phyloP scores from a whole-genome alignment of 2,797 vertebrate genomes.

The Schizothorax lantsangensis region DNA sequence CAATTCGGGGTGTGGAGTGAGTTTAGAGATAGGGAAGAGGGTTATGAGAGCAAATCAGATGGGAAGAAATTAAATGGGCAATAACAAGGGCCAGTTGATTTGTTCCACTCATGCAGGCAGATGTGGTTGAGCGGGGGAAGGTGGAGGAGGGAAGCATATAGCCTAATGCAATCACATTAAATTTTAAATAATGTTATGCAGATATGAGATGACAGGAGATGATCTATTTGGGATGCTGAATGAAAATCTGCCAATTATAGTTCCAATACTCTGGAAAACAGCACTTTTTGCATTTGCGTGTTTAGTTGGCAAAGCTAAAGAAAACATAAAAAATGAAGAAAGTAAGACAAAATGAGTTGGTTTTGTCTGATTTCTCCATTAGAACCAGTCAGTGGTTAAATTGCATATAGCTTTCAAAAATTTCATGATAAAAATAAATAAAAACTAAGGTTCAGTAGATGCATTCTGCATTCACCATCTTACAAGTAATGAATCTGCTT shows the following conservation, averaged over 20 bases:
- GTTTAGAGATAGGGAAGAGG: conserved; percentile 6
- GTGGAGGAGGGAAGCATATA: conserved; percentile 71
- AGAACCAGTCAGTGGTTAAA: conserved; percentile 2
- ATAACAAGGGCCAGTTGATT: conserved; percentile 30
- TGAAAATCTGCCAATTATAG: conserved; percentile 78
- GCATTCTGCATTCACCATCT: neutral
- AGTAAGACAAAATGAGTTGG: neutral
- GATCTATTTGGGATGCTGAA: conserved; percentile 81
- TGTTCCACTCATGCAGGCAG: conserved; percentile 17
- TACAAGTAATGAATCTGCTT: conserved; percentile 7
- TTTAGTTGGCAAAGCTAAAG: conserved; percentile 77
- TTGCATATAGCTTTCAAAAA: neutral
- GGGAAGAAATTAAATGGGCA: conserved; percentile 3
- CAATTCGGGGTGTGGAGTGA: neutral
- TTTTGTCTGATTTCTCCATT: conserved; percentile 48
- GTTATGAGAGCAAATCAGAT: neutral
- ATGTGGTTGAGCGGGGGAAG: neutral
- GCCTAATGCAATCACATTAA: conserved; percentile 81
- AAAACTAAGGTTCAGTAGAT: neutral
- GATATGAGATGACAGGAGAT: conserved; percentile 83
- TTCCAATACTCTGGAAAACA: conserved; percentile 79
- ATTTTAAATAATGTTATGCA: conserved; percentile 84
- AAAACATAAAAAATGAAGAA: conserved; percentile 53
- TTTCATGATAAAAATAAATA: neutral
- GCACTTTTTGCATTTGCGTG: conserved; percentile 72